Conservation (phyloP, 2,113 vertebrate genomes). For the Psittacus erithacus region DNA sequence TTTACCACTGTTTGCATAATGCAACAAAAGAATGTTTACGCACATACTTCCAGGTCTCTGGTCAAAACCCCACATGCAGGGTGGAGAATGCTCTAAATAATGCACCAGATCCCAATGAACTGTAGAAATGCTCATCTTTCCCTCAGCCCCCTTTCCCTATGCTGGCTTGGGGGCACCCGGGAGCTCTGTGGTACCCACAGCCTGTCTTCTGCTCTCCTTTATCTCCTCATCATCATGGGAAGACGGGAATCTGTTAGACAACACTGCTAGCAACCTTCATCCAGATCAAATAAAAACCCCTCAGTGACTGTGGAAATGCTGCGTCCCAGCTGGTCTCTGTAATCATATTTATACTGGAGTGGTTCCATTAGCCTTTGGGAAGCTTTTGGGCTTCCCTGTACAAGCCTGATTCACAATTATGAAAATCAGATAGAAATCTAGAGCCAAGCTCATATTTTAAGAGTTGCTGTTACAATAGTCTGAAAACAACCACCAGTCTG, state of each 20-base stretch:
- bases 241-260: background rate
- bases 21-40: background rate
- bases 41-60: accelerated
- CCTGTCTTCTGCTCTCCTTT: background rate
- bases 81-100: background rate
- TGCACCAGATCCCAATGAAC: background rate
- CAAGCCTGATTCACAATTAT: background rate
- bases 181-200: background rate
- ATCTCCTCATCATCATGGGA: background rate
- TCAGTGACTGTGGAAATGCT: background rate
- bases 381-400: background rate
- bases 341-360: background rate
- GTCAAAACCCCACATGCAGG: accelerated
- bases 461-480: background rate
- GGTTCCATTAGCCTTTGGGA: background rate
- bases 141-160: background rate
- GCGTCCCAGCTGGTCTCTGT: background rate
- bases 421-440: background rate
- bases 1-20: background rate
- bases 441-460: background rate
- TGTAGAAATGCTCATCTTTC: background rate
- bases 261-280: background rate
- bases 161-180: background rate
- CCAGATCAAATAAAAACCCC: background rate
- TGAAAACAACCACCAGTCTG: background rate